phyloP scores from a whole-genome alignment of 23 tunicate genomes.

The Aplidium turbinatum region DNA sequence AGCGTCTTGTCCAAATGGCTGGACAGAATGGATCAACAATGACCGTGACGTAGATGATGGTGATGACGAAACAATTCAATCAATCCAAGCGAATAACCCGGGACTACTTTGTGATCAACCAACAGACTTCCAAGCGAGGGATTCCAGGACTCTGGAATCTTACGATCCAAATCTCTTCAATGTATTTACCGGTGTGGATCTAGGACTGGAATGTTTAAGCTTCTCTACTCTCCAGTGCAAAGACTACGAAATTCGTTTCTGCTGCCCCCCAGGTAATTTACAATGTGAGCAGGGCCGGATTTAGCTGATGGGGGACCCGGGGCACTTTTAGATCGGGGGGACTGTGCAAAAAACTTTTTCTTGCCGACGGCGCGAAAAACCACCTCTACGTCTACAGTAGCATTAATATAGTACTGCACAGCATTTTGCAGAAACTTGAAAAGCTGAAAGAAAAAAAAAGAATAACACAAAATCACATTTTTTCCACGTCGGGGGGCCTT shows the following conservation, averaged over 20 bases:
- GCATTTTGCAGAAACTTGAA: too few species aligned
- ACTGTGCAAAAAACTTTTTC: too few species aligned
- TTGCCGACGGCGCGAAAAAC: too few species aligned
- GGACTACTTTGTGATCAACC: constrained; percentile 9
- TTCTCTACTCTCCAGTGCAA: background rate
- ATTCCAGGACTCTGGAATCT: background rate
- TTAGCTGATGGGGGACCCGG: too few species aligned
- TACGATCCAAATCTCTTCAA: background rate
- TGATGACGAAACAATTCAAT: constrained; percentile 12
- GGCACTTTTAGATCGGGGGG: too few species aligned
- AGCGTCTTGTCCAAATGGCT: background rate
- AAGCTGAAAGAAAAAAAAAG: too few species aligned
- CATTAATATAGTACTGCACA: too few species aligned
- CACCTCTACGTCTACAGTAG: too few species aligned
- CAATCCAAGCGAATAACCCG: background rate
- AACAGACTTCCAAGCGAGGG: constrained; percentile 14
- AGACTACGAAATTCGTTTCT: constrained; percentile 25
- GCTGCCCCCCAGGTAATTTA: constrained; percentile 25
- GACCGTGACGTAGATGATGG: constrained; percentile 15
- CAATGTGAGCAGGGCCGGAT: too few species aligned
- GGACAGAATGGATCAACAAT: constrained; percentile 26
- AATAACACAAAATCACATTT: too few species aligned
- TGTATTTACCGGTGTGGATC: background rate
- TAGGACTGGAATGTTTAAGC: constrained; percentile 18
- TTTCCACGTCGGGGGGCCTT: too few species aligned